Conservation (phyloP, 2,888 invertebrate genomes). For the Amiota mariae region DNA sequence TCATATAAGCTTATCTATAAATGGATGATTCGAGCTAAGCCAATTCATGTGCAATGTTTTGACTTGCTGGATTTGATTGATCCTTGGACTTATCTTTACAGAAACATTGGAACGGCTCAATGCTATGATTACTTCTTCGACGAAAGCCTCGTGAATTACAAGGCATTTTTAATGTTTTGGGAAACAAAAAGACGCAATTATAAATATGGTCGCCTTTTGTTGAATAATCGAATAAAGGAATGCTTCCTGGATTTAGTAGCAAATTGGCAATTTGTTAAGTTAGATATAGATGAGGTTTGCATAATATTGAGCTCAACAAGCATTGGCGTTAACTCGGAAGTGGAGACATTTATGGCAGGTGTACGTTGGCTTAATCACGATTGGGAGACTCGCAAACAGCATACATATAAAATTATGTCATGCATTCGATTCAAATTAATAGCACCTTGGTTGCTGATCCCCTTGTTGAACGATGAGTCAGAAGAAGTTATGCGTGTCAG, state of each 20-base stretch:
- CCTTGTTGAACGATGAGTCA: conserved; percentile 83
- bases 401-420: conserved; percentile 78
- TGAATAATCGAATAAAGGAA: conserved; percentile 80
- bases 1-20: conserved; percentile 84
- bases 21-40: conserved; percentile 86
- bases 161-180: conserved; percentile 81
- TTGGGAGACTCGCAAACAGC: conserved; percentile 78
- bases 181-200: conserved; percentile 76
- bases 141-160: conserved; percentile 82
- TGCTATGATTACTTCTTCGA: conserved; percentile 84
- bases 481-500: conserved; percentile 82
- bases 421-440: conserved; percentile 86
- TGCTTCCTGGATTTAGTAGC: conserved; percentile 87
- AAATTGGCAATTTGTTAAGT: conserved; percentile 81
- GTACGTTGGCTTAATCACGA: conserved; percentile 85
- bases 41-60: conserved; percentile 63
- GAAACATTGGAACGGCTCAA: conserved; percentile 74
- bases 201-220: conserved; percentile 57
- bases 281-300: conserved; percentile 80
- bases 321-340: conserved; percentile 83
- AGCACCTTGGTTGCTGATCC: conserved; percentile 86
- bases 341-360: conserved; percentile 82
- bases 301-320: conserved; percentile 82
- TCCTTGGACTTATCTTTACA: conserved; percentile 81
- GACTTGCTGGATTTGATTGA: conserved; percentile 83